Percentiles rank a stretch among this genome's conserved stretches.
These are phyloP conservation scores for Tachypleus tridentatus DNA, from an alignment of 1,140 invertebrate species.

Conservation along the genomic window DNA sequence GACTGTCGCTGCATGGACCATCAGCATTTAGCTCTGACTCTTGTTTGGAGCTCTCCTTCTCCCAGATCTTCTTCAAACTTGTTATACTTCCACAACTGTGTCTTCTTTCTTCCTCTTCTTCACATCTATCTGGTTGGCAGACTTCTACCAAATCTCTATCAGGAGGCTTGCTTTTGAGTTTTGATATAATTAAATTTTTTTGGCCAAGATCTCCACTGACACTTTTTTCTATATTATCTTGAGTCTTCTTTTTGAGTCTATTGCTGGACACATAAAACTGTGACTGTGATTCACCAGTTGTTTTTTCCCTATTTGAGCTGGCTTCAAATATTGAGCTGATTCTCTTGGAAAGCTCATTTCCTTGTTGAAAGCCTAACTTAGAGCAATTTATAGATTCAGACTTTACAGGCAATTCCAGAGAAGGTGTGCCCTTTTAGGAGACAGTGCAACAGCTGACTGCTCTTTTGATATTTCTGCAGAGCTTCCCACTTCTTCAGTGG, in stretches of 20 bases:
- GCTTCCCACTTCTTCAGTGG: neutral
- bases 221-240: neutral
- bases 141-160: slow-evolving; percentile 2
- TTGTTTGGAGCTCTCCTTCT: slow-evolving; percentile 31
- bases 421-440: neutral
- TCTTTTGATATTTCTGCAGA: slow-evolving; percentile 1
- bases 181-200: neutral
- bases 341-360: neutral
- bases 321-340: too few species aligned
- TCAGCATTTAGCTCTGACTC: slow-evolving; percentile 11
- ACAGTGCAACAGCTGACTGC: neutral
- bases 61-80: slow-evolving; percentile 84
- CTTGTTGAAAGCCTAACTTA: neutral
- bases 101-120: slow-evolving; percentile 58
- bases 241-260: neutral
- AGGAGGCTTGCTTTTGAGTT: neutral
- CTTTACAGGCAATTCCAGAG: neutral
- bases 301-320: neutral
- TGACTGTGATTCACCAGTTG: neutral
- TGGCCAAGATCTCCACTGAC: neutral
- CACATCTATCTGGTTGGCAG: slow-evolving; percentile 7
- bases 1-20: slow-evolving; percentile 9
- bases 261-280: neutral
- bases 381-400: neutral
- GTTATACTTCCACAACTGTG: slow-evolving; percentile 83